Conservation (phyloP, 2,113 vertebrate genomes). For the Vulpes ferrilata region DNA sequence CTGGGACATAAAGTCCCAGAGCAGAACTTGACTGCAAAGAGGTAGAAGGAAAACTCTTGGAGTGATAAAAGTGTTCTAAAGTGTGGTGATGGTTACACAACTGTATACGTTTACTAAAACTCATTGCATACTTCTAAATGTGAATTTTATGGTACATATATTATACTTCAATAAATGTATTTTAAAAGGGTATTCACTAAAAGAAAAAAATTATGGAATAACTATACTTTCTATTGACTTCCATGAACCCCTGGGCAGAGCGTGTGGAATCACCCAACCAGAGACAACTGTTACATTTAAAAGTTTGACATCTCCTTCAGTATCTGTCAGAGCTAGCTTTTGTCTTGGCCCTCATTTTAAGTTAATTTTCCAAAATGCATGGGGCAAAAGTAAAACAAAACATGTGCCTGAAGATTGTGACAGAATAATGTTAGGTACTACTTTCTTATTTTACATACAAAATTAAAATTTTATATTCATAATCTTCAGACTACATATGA, state of each 20-base stretch:
- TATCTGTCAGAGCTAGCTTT: not conserved
- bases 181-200: not conserved
- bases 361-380: not conserved
- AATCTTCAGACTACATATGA: constrained; percentile 41
- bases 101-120: not conserved
- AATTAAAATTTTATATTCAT: not conserved
- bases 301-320: not conserved
- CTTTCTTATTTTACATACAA: not conserved
- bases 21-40: not conserved
- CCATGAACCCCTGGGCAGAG: not conserved
- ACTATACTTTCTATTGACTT: not conserved
- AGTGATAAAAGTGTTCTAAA: not conserved
- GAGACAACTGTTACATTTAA: not conserved
- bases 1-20: not conserved
- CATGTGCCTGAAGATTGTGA: not conserved
- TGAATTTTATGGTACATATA: constrained; percentile 1
- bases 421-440: not conserved
- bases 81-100: not conserved
- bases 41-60: not conserved
- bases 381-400: not conserved
- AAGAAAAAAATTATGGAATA: not conserved
- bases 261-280: not conserved
- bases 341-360: constrained; percentile 27
- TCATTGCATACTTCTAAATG: not conserved
- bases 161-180: not conserved